Evolutionary conservation across 2,888 invertebrate species (phyloP).

Genomic region (Ophonus ardosiacus): DNA sequence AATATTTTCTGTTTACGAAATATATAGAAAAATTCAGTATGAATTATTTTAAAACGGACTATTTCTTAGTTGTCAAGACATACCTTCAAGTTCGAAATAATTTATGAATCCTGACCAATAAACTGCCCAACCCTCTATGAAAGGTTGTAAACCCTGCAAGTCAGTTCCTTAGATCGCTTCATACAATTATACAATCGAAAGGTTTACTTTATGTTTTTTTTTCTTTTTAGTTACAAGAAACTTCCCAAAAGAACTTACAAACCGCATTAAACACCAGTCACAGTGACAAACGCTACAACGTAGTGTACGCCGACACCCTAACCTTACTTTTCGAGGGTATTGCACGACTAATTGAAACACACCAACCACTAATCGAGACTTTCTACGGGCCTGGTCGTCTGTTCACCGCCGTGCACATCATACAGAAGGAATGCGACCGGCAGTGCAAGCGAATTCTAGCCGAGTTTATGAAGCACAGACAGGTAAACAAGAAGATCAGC

Average conservation of each 20-base stretch:
- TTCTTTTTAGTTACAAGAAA: slow-evolving; percentile 78
- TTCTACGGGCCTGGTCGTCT: slow-evolving; percentile 91
- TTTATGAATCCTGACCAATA: too few relatives aligned
- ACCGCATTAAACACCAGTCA: slow-evolving; percentile 81
- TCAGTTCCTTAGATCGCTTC: too few relatives aligned
- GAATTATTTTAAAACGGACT: too few relatives aligned
- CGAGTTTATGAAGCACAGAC: slow-evolving; percentile 85
- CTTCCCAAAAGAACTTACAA: slow-evolving; percentile 85
- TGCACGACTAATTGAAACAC: slow-evolving; percentile 89
- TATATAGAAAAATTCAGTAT: too few relatives aligned
- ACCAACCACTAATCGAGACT: slow-evolving; percentile 92
- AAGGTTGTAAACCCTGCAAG: too few relatives aligned
- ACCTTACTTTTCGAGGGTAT: slow-evolving; percentile 91
- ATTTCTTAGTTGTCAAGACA: too few relatives aligned
- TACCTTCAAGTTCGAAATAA: too few relatives aligned
- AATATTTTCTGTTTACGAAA: too few relatives aligned
- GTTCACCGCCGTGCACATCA: slow-evolving; percentile 82
- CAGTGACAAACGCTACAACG: slow-evolving; percentile 84
- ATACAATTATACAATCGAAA: not conserved
- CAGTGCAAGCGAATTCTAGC: slow-evolving; percentile 80
- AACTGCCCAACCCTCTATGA: too few relatives aligned
- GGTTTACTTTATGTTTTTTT: not conserved
- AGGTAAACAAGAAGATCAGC: slow-evolving; percentile 81
- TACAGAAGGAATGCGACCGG: slow-evolving; percentile 89
- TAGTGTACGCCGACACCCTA: slow-evolving; percentile 91